Conservation (phyloP, 2,888 invertebrate species). For the Cerastoderma edule region DNA sequence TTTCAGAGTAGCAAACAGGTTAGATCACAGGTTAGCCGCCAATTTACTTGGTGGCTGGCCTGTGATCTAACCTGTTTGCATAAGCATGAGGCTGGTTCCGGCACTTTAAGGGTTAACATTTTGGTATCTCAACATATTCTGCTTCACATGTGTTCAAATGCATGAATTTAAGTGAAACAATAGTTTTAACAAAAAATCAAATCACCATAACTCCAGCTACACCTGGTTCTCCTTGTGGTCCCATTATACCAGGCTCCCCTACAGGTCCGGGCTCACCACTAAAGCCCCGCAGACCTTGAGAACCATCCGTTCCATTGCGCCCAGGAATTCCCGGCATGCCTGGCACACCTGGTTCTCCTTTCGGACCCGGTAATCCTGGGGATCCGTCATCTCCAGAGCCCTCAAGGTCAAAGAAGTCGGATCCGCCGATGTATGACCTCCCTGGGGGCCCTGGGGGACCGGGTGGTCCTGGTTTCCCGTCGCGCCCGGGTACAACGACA, state of each 20-base stretch:
- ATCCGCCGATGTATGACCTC: conserved; percentile 15
- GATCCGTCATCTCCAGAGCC: conserved; percentile 53
- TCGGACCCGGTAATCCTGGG: conserved; percentile 29
- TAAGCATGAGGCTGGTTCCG: no score
- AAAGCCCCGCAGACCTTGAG: conserved; percentile 40
- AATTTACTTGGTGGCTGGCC: no score
- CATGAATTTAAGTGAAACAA: no score
- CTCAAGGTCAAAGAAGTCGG: conserved; percentile 33
- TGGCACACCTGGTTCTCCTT: conserved; percentile 33
- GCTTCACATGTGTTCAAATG: no score
- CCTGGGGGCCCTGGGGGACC: conserved; percentile 50
- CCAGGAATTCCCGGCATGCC: conserved; percentile 55
- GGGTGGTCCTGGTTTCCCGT: conserved; percentile 44
- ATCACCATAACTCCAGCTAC: conserved; percentile 59
- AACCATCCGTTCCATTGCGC: conserved; percentile 53
- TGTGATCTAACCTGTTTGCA: no score
- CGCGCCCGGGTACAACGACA: conserved; percentile 35
- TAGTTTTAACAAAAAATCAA: no score
- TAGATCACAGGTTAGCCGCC: no score
- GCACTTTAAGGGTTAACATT: no score
- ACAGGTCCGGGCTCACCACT: conserved; percentile 63
- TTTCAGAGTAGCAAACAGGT: no score
- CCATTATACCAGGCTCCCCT: conserved; percentile 53
- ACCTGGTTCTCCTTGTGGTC: conserved; percentile 65
- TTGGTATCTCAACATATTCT: no score